Evolutionary conservation across 1,140 invertebrate genomes (phyloP).

Genomic region (Oryzaephilus surinamensis): DNA sequence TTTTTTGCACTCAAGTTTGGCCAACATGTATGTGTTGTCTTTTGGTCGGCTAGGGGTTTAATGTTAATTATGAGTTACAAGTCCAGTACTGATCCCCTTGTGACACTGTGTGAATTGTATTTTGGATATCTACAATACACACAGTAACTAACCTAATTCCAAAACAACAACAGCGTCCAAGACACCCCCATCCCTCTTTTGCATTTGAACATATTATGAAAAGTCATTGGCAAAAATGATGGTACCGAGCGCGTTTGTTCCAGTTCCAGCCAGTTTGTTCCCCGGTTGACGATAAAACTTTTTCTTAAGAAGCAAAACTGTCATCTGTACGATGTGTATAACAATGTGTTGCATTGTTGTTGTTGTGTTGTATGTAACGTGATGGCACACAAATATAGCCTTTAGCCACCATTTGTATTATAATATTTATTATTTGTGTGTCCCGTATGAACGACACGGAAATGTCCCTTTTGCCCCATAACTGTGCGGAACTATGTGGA

Average conservation of each 20-base stretch:
- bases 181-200: too few relatives aligned
- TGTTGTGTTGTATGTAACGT: conserved; percentile 12
- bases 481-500: too few relatives aligned
- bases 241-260: too few relatives aligned
- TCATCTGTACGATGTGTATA: conserved; percentile 31
- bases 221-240: too few relatives aligned
- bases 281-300: conserved; percentile 33
- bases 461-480: conserved; percentile 29
- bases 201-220: too few relatives aligned
- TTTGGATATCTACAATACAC: too few relatives aligned
- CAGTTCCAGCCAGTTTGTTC: conserved; percentile 12
- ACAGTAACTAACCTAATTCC: too few relatives aligned
- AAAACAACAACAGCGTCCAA: too few relatives aligned
- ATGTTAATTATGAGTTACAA: conserved; percentile 25
- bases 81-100: conserved; percentile 9
- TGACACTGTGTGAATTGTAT: conserved; percentile 2
- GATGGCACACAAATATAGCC: too few relatives aligned
- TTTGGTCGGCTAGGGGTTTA: conserved; percentile 17
- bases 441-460: conserved; percentile 29
- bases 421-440: conserved; percentile 38
- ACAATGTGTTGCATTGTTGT: conserved; percentile 35
- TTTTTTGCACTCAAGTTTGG: conserved; percentile 11
- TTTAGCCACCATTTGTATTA: conserved; percentile 29
- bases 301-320: conserved; percentile 36
- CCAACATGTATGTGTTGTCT: conserved; percentile 14